Percentiles rank a stretch among this genome's conserved stretches.
These are phyloP conservation scores for Cheiracanthium punctorium DNA, from an alignment of 2,888 invertebrate species.

Conservation along the genomic window DNA sequence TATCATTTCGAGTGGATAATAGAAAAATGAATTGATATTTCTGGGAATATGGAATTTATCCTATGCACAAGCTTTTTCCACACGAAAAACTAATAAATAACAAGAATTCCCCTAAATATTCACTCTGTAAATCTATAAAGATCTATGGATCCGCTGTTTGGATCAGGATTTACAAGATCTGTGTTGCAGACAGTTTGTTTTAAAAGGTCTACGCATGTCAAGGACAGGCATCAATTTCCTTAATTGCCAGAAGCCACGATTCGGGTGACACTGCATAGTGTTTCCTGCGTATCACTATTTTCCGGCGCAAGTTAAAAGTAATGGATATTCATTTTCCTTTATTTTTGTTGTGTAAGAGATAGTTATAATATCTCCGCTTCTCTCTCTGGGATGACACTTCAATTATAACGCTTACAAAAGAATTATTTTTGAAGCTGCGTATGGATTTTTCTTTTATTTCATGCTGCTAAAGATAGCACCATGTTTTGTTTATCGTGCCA, in stretches of 20 bases:
- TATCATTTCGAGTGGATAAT: too few relatives aligned
- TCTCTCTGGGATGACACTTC: neutral
- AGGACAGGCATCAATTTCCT: constrained; percentile 1
- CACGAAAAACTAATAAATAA: too few relatives aligned
- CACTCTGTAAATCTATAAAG: neutral
- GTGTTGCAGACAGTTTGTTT: neutral
- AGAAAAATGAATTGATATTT: too few relatives aligned
- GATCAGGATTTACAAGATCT: neutral
- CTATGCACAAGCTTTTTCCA: too few relatives aligned
- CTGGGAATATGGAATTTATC: too few relatives aligned
- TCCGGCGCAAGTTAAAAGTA: neutral
- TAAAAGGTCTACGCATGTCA: neutral
- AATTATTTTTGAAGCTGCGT: neutral
- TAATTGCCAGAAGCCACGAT: neutral
- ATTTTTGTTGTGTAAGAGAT: neutral
- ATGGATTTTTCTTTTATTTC: neutral
- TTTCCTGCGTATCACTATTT: neutral
- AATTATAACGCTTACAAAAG: neutral
- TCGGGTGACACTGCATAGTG: neutral
- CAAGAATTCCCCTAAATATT: neutral
- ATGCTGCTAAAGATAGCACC: neutral
- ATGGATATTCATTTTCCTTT: neutral
- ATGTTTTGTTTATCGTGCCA: too few relatives aligned
- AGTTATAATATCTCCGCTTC: neutral
- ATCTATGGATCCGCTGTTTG: neutral